Evolutionary conservation across 2,113 vertebrate species (phyloP).

Genomic region (Cryptoleucopteryx plumbea): DNA sequence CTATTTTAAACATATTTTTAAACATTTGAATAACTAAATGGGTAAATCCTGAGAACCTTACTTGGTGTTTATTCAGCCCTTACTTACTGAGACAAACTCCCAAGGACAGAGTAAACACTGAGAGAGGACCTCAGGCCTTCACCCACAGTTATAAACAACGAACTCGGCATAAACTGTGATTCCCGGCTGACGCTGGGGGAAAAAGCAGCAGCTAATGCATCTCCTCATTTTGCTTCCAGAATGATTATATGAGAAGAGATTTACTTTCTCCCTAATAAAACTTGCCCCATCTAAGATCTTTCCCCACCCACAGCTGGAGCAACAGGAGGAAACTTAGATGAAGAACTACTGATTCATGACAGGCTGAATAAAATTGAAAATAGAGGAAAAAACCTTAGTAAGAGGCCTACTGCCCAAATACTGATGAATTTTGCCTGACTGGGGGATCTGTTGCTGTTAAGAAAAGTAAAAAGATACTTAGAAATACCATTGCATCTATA

Average conservation of each 20-base stretch:
- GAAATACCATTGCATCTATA: background rate
- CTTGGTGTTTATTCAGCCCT: conserved; percentile 43
- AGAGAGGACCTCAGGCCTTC: conserved; percentile 33
- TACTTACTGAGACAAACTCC: conserved; percentile 40
- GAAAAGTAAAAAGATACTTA: background rate
- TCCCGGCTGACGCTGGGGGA: background rate
- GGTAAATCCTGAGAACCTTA: conserved; percentile 25
- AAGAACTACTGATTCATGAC: background rate
- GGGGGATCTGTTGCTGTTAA: background rate
- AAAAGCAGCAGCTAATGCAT: conserved; percentile 5
- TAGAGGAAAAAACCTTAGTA: background rate
- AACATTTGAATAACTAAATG: conserved; percentile 37
- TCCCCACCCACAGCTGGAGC: background rate
- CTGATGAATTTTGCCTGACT: background rate
- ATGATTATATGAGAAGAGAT: background rate
- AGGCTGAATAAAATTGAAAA: background rate
- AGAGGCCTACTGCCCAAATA: background rate
- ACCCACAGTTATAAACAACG: conserved; percentile 52
- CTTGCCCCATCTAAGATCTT: background rate
- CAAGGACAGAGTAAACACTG: conserved; percentile 41
- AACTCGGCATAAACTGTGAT: conserved; percentile 34
- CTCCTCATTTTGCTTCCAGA: background rate
- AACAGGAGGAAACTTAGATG: background rate
- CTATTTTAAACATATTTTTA: conserved; percentile 29
- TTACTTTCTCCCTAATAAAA: background rate